These are phyloP conservation scores for Noctua pronuba DNA, from an alignment of 2,888 invertebrate genomes.

Conservation along the genomic window DNA sequence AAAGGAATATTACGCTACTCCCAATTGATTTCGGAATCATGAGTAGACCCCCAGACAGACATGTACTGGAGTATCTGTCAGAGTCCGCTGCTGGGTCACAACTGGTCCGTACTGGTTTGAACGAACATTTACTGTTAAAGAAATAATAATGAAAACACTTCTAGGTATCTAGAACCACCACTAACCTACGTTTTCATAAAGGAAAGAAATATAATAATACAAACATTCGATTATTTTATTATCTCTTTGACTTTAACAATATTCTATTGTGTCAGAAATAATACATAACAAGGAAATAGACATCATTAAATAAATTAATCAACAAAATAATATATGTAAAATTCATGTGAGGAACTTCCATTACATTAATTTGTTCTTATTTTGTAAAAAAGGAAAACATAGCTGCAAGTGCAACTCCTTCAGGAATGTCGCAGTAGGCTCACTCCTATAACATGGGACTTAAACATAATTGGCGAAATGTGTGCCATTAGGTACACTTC, in stretches of 20 bases:
- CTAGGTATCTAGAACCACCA: not conserved
- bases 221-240: conserved; percentile 8
- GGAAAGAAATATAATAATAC: too few relatives aligned
- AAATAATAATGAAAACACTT: not conserved
- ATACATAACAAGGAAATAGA: not conserved
- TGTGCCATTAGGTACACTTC: not conserved
- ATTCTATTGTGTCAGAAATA: not conserved
- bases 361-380: not conserved
- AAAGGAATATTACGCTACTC: not conserved
- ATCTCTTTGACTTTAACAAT: too few relatives aligned
- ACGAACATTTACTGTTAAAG: not conserved
- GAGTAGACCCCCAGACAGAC: not conserved
- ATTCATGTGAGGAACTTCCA: not conserved
- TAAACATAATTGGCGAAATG: not conserved
- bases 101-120: not conserved
- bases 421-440: not conserved
- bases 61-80: not conserved
- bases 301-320: not conserved
- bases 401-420: not conserved
- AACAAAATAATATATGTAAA: not conserved
- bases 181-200: not conserved
- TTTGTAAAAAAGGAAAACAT: not conserved
- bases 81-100: not conserved
- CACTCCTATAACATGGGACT: not conserved
- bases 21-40: not conserved